Evolutionary conservation across 2,113 vertebrate genomes (phyloP).

Genomic region (Ctenodactylus gundi): DNA sequence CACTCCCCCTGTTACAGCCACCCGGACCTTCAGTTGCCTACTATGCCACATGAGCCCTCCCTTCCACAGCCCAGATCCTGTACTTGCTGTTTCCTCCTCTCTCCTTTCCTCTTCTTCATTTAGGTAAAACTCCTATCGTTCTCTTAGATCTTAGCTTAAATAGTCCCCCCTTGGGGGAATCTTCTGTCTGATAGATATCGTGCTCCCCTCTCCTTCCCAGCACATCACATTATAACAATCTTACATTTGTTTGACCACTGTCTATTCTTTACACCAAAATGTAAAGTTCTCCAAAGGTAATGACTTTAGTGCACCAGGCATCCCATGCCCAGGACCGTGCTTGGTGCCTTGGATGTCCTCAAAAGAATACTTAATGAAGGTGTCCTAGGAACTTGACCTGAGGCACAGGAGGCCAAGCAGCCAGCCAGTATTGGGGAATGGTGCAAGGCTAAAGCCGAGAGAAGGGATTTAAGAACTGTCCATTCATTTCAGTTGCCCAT

Average conservation of each 20-base stretch:
- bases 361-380: slow-evolving; percentile 9
- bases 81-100: not conserved
- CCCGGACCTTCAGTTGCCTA: not conserved
- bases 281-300: not conserved
- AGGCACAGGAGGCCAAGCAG: not conserved
- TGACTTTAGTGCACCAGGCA: not conserved
- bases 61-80: not conserved
- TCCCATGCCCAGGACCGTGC: not conserved
- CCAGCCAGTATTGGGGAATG: not conserved
- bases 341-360: not conserved
- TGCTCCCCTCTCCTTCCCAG: not conserved
- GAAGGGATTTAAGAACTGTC: too few relatives aligned
- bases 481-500: too few relatives aligned
- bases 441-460: not conserved
- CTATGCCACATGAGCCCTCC: too few relatives aligned
- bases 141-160: not conserved
- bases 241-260: not conserved
- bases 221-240: not conserved
- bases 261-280: not conserved
- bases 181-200: not conserved
- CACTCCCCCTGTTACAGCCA: not conserved
- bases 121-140: not conserved
- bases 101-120: not conserved
- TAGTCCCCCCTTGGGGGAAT: not conserved
- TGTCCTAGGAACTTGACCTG: not conserved